Percentiles rank a stretch among this genome's conserved stretches.
Evolutionary conservation across 2,113 vertebrate genomes (phyloP).

Genomic region (Bos indicus): DNA sequence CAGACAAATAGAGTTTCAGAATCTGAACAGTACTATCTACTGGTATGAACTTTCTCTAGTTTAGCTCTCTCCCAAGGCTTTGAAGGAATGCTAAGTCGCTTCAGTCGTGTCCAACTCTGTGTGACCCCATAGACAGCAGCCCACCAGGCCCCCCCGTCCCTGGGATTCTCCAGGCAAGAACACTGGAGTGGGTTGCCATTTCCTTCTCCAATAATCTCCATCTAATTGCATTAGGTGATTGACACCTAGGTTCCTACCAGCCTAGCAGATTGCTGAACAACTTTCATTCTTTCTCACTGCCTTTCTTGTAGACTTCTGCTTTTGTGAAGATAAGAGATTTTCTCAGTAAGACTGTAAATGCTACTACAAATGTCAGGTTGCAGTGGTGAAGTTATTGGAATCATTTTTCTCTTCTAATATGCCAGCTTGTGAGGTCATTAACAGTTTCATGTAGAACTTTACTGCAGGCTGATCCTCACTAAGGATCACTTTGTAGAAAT

Average conservation of each 20-base stretch:
- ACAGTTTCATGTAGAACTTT: not conserved
- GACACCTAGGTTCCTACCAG: not conserved
- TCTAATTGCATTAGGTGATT: not conserved
- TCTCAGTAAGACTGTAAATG: not conserved
- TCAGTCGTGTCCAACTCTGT: too few species aligned
- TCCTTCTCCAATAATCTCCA: not conserved
- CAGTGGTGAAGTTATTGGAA: not conserved
- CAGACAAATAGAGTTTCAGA: not conserved
- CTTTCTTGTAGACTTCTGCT: not conserved
- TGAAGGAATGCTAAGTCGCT: not conserved
- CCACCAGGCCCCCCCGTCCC: too few species aligned
- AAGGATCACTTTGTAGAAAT: not conserved
- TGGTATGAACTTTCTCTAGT: not conserved
- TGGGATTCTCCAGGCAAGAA: too few species aligned
- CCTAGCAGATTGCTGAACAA: not conserved
- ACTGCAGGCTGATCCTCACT: not conserved
- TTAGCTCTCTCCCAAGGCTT: not conserved
- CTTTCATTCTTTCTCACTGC: not conserved
- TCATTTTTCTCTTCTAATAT: not conserved
- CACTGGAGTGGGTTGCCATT: too few species aligned
- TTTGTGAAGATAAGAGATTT: not conserved
- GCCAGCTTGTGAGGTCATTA: not conserved
- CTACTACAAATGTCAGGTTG: not conserved
- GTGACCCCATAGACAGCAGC: too few species aligned
- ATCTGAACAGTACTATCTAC: not conserved